Evolutionary conservation across 1,140 invertebrate genomes (phyloP).

Genomic region (Centruroides vittatus): DNA sequence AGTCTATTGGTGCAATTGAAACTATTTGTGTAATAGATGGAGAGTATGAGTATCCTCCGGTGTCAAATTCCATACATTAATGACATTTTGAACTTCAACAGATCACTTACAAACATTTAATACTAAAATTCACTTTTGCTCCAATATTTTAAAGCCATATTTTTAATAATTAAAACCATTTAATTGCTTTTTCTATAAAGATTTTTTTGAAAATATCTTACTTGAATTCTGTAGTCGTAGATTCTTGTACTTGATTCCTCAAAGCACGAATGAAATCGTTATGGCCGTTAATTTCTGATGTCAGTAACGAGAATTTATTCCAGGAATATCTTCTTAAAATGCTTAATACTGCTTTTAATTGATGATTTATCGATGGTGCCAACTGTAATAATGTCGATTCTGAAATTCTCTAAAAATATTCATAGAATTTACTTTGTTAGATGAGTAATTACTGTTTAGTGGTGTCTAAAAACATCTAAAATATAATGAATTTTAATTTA

Average conservation of each 20-base stretch:
- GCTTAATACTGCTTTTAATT: conserved; percentile 80
- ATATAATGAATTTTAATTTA: too few species aligned
- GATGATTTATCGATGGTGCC: conserved; percentile 83
- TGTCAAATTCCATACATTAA: too few species aligned
- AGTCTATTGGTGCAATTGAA: too few species aligned
- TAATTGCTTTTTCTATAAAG: not conserved
- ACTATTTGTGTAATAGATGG: too few species aligned
- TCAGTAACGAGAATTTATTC: conserved; percentile 85
- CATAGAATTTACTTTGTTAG: too few species aligned
- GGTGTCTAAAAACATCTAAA: too few species aligned
- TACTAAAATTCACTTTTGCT: not conserved
- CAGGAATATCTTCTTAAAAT: conserved; percentile 88
- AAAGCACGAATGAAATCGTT: conserved; percentile 91
- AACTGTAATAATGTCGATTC: conserved; percentile 49
- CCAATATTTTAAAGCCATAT: not conserved
- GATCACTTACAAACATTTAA: not conserved
- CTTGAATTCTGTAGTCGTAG: conserved; percentile 67
- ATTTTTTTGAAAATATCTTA: conserved; percentile 17
- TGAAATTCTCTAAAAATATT: conserved; percentile 19
- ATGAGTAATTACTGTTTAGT: too few species aligned
- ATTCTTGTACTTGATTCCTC: conserved; percentile 54
- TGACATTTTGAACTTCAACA: too few species aligned
- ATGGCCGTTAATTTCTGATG: conserved; percentile 69
- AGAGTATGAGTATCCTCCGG: too few species aligned
- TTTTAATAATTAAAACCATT: not conserved